Base-by-base conservation (phyloP, 1,140 invertebrate species). In the Drosophila subpulchrella region DNA sequence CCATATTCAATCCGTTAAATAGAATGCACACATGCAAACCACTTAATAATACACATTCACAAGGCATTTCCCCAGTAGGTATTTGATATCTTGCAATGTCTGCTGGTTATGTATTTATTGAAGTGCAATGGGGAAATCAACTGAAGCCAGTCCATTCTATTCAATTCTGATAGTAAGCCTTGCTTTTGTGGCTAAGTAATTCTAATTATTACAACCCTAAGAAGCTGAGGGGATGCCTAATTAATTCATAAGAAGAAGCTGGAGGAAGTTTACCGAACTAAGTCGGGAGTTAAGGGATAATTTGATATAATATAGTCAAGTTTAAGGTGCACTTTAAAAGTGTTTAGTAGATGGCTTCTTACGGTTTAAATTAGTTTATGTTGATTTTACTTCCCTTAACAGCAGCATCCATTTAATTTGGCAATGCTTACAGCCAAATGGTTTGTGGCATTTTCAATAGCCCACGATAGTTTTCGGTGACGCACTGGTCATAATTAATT, bases 41-140 rank as follows among this genome's bases (percentile, higher is more conserved):
- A 54, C 50, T 54, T 50, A 63, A 50, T 70, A 59, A 63, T 76
- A 27, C 10, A 34, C 15, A 30, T 30, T 42, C 30, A 12, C 0
- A 34, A 50, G 24, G n/a, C 30, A 46, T 50, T 41, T 42, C 27
- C 12, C 24, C n/a, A 12, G 36, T 36, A 34, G 32, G 32, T 3
- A 44, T 42, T 63, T 65, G 20, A n/a, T 30, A 44, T 51, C 38
- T 20, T 10, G 8, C 20, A 15, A 15, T 12, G 8, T 44, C 13
- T 39, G 24, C 60, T 68, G 70, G 82, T 82, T 88, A 82, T 75
- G 78, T 62, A 88, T 75, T 85, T 65, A 71, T 88, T 75, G 58
- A 54, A 82, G 63, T 88, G 75, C 65, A 82, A 58, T 56, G 59
- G 27, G 48, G 78, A 68, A 75, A 81, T 58, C 60, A 42, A 68